These are phyloP conservation scores for Canis aureus DNA, from an alignment of 2,113 vertebrate genomes.

Conservation along the genomic window DNA sequence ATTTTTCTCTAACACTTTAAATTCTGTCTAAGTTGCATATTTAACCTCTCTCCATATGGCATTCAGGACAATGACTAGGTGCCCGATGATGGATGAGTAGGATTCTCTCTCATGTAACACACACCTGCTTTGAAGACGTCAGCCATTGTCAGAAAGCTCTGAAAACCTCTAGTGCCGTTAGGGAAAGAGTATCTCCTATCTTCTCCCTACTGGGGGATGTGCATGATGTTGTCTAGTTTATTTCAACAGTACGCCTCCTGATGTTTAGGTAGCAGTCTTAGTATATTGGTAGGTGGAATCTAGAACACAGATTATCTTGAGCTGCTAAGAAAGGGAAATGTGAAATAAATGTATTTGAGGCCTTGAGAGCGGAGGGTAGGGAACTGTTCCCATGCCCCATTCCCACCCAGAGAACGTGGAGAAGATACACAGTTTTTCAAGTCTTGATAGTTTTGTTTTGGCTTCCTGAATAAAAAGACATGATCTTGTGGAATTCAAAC, in stretches of 20 bases:
- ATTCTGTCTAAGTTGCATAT: constrained; percentile 28
- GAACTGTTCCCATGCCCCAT: not conserved
- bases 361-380: not conserved
- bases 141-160: not conserved
- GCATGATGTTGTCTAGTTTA: not conserved
- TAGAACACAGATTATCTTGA: not conserved
- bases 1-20: constrained; percentile 45
- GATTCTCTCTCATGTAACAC: not conserved
- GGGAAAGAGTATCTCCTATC: not conserved
- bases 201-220: not conserved
- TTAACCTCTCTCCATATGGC: not conserved
- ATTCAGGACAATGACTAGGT: not conserved
- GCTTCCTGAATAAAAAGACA: constrained; percentile 4
- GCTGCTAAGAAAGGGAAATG: not conserved
- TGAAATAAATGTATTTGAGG: not conserved
- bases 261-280: not conserved
- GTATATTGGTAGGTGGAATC: too few species aligned
- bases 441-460: not conserved
- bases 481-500: constrained; percentile 12
- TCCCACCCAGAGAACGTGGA: not conserved
- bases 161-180: not conserved
- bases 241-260: not conserved
- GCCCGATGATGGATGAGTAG: not conserved
- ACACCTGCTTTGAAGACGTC: not conserved
- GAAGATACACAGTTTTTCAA: not conserved